A percentile compares a stretch with the other conserved stretches of the same genome.
Evolutionary conservation across 2,797 vertebrate genomes (phyloP).

Genomic region (Momotus momota): DNA sequence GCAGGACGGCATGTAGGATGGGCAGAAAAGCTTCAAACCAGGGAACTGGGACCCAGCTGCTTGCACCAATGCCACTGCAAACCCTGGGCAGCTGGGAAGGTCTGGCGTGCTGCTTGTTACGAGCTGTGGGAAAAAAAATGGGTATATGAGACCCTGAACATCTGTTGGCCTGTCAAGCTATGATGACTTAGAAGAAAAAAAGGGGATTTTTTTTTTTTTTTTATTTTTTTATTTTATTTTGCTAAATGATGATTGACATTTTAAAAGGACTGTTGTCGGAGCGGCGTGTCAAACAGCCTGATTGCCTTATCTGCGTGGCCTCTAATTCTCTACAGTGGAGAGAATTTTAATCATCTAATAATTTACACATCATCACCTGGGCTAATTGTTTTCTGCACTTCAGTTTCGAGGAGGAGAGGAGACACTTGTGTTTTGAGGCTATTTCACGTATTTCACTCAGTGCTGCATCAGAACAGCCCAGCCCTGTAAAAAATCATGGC

Average conservation of each 20-base stretch:
- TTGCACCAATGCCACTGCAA: rapidly evolving
- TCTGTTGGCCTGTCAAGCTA: neutral
- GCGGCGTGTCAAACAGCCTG: neutral
- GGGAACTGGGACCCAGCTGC: neutral
- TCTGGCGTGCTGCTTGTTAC: neutral
- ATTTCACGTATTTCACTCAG: neutral
- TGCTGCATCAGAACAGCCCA: rapidly evolving
- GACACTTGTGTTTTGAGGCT: neutral
- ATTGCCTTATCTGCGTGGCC: neutral
- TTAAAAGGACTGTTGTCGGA: slow-evolving; percentile 9
- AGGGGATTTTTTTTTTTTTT: neutral
- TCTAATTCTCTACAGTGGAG: neutral
- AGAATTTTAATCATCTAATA: neutral
- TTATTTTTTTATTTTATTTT: neutral
- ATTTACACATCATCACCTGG: neutral
- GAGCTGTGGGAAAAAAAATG: neutral
- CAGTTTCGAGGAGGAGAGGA: neutral
- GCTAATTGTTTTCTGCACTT: neutral
- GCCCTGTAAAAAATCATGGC: neutral
- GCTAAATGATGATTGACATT: neutral
- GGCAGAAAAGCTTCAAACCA: neutral
- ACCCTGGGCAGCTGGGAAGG: rapidly evolving
- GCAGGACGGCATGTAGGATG: rapidly evolving
- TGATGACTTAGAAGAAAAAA: neutral
- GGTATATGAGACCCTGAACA: neutral